Percentiles rank a stretch among this genome's conserved stretches.
Conservation (phyloP, 1,140 invertebrate species). For the Ectropis grisescens region DNA sequence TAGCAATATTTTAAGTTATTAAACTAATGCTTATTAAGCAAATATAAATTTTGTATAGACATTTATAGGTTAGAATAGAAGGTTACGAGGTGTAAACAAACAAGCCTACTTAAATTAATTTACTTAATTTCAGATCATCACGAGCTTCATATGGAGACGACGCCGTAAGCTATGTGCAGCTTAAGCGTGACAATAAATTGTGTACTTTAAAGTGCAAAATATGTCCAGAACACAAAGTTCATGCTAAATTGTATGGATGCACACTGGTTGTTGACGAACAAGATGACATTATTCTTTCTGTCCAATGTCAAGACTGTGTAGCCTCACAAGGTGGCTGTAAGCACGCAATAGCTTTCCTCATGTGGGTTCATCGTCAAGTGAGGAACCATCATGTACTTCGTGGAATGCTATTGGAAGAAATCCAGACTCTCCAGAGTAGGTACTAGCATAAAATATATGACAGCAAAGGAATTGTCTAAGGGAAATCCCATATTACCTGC, state of each 20-base stretch:
- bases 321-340: constrained; percentile 4
- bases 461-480: constrained; percentile 7
- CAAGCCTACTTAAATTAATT: constrained; percentile 3
- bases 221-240: constrained; percentile 45
- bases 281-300: constrained; percentile 11
- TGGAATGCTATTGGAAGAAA: constrained; percentile 40
- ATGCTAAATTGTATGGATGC: constrained; percentile 18
- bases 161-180: constrained; percentile 31
- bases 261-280: constrained; percentile 20
- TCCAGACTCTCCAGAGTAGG: constrained; percentile 18
- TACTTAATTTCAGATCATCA: constrained; percentile 20
- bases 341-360: constrained; percentile 30
- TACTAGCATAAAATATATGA: constrained; percentile 12
- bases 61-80: no score
- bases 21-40: no score
- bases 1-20: background rate
- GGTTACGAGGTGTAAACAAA: no score
- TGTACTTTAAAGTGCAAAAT: constrained; percentile 24
- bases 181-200: constrained; percentile 21
- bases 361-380: constrained; percentile 52
- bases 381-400: constrained; percentile 41
- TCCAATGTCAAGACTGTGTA: background rate
- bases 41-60: no score
- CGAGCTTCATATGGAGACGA: constrained; percentile 29
- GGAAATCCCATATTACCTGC: constrained; percentile 3